These are phyloP conservation scores for Chelon labrosus DNA, from an alignment of 2,797 vertebrate species.

Conservation along the genomic window DNA sequence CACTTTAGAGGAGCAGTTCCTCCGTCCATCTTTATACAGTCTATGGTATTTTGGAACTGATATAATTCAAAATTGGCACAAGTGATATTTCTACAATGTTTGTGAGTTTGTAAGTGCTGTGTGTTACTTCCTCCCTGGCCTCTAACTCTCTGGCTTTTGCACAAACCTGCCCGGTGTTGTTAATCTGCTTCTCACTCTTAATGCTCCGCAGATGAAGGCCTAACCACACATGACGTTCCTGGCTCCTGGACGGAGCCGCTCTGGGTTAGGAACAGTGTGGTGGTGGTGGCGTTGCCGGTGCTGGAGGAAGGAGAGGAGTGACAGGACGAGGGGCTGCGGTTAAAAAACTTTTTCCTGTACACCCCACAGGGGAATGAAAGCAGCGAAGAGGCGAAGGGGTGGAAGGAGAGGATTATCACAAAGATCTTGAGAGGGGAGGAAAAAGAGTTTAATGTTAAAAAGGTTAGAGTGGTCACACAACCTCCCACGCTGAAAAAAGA, in stretches of 20 bases:
- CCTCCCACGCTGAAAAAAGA: constrained; percentile 49
- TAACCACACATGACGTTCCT: constrained; percentile 63
- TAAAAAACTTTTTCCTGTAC: constrained; percentile 62
- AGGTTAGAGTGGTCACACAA: constrained; percentile 61
- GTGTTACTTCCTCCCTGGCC: background rate
- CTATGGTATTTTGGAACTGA: too few relatives aligned
- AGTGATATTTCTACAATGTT: too few relatives aligned
- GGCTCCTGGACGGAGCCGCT: constrained; percentile 24
- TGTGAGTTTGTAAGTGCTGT: background rate
- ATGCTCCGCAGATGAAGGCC: constrained; percentile 76
- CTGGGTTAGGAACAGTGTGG: constrained; percentile 9
- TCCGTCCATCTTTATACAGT: too few relatives aligned
- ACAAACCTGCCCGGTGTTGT: constrained; percentile 70
- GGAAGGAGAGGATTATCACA: constrained; percentile 61
- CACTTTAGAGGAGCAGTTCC: too few relatives aligned
- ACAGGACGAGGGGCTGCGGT: constrained; percentile 17
- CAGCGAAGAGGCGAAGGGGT: constrained; percentile 25
- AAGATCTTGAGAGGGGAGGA: constrained; percentile 54
- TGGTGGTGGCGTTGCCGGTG: constrained; percentile 5
- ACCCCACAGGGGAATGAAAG: constrained; percentile 56
- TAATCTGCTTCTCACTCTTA: constrained; percentile 75
- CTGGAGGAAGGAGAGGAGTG: constrained; percentile 30
- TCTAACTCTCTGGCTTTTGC: constrained; percentile 20
- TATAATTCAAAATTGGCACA: too few relatives aligned
- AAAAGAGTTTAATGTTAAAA: constrained; percentile 58